phyloP scores from a whole-genome alignment of 2,113 vertebrate species.

The Heptranchias perlo region DNA sequence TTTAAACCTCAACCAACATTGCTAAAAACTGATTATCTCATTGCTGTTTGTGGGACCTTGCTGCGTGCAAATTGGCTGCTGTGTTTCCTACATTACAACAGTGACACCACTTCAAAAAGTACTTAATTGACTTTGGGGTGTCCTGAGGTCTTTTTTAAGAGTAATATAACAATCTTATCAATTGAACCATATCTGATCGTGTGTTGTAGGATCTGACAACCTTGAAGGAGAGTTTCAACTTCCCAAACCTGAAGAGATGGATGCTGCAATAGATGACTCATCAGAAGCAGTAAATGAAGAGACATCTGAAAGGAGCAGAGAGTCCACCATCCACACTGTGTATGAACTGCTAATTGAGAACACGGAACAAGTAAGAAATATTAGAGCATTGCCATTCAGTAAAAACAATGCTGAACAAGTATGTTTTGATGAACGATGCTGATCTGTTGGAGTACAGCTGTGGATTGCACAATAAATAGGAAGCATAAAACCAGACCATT shows the following conservation, averaged over 20 bases:
- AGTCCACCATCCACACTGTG: constrained; percentile 79
- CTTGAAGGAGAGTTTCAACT: constrained; percentile 63
- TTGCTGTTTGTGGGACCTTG: background rate
- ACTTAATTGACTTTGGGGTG: background rate
- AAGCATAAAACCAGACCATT: background rate
- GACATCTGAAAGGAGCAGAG: constrained; percentile 62
- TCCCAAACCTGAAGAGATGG: constrained; percentile 48
- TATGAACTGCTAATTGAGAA: constrained; percentile 65
- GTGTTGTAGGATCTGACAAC: constrained; percentile 53
- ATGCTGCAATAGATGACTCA: constrained; percentile 52
- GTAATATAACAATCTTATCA: background rate
- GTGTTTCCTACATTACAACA: background rate
- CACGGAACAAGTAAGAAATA: background rate
- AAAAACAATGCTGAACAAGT: background rate
- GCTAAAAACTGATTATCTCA: no score
- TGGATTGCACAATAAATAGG: background rate
- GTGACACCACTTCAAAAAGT: background rate
- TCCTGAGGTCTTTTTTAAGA: background rate
- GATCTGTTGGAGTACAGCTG: background rate
- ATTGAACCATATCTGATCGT: background rate
- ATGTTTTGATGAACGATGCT: background rate
- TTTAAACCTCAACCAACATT: no score
- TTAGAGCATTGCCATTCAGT: background rate
- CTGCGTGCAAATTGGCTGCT: background rate
- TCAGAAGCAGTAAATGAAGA: constrained; percentile 48